Base-by-base conservation (phyloP, 1,140 invertebrate species). In the Drosophila azteca region DNA sequence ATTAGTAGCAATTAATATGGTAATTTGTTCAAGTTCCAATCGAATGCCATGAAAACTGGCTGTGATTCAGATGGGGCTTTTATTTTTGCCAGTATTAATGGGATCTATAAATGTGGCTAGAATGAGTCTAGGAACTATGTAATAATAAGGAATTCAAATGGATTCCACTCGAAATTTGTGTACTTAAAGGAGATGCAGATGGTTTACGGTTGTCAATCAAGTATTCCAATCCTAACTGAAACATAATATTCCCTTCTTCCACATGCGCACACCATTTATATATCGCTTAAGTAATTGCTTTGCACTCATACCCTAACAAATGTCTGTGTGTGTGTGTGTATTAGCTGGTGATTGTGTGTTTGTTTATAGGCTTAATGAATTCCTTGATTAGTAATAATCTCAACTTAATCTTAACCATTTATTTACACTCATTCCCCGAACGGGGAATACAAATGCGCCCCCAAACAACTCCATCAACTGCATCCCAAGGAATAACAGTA, bases 1-100 rank as follows among this genome's bases (percentile, higher is more conserved):
- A 88, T 88, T 88, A 88, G 83, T 88, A 69, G 76, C 76, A 88
- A 88, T 88, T 88, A 88, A 88, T 88, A 88, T 88, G 83, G 83
- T 88, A 88, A 88, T 88, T 88, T 83, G 83, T 88, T 79, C n/a
- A 43, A 85, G 72, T 84, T 74, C 57, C 66, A 73, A 84, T 77
- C 82, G 54, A 64, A 15, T 63, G 50, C 24, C 22, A 59, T 29
- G 43, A 65, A 41, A 44, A 6, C 68, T 35, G 45, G n/a, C 13
- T 51, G 17, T 17, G 17, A 43, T 64, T 65, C 31, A 8, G 17
- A 35, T 13, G 39, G 26, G 24, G 1, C 3, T 11, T 9, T 6
- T 46, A 26, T n/a, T 20, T 62, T 62, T 13, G 24, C 15, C 58
- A 39, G 13, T 8, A 31, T 67, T 71, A 45, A 55, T 29, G 17